Percentiles rank a stretch among this genome's conserved stretches.
Evolutionary conservation across 1,140 invertebrate species (phyloP).

Genomic region (Drosophila teissieri): DNA sequence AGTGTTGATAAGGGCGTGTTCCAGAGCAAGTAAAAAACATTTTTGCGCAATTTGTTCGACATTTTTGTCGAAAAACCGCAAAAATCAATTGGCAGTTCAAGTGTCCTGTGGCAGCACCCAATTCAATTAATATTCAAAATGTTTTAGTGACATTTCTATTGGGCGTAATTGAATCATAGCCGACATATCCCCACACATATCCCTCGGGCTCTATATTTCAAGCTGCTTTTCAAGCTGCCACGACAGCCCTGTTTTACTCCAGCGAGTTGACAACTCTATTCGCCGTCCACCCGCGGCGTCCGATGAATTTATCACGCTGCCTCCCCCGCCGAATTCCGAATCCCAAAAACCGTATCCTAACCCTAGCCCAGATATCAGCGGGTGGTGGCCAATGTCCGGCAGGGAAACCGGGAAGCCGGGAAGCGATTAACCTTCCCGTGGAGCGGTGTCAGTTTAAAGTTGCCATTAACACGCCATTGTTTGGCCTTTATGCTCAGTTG

Average conservation of each 20-base stretch:
- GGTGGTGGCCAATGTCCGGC: slow-evolving; percentile 53
- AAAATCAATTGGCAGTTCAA: slow-evolving; percentile 82
- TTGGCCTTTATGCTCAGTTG: slow-evolving; percentile 52
- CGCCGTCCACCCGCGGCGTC: slow-evolving; percentile 37
- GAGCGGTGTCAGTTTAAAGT: slow-evolving; percentile 78
- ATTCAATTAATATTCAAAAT: slow-evolving; percentile 66
- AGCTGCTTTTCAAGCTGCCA: slow-evolving; percentile 30
- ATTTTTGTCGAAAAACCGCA: slow-evolving; percentile 75
- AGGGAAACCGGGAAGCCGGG: not conserved
- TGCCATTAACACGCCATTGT: slow-evolving; percentile 82
- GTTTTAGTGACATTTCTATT: slow-evolving; percentile 68
- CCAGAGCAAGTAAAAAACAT: slow-evolving; percentile 25
- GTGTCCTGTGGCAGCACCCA: slow-evolving; percentile 30
- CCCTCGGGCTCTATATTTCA: slow-evolving; percentile 27
- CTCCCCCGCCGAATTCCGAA: slow-evolving; percentile 11
- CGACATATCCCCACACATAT: not conserved
- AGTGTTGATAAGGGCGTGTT: slow-evolving; percentile 73
- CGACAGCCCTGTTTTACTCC: slow-evolving; percentile 24
- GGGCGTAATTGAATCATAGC: slow-evolving; percentile 73
- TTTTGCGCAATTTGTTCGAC: slow-evolving; percentile 63
- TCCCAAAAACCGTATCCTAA: slow-evolving; percentile 23
- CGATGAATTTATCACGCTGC: slow-evolving; percentile 61
- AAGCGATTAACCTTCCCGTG: slow-evolving; percentile 52
- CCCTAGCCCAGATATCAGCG: slow-evolving; percentile 62
- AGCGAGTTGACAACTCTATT: slow-evolving; percentile 72